phyloP scores from a whole-genome alignment of 2,888 invertebrate genomes.

The Cryptus armator region DNA sequence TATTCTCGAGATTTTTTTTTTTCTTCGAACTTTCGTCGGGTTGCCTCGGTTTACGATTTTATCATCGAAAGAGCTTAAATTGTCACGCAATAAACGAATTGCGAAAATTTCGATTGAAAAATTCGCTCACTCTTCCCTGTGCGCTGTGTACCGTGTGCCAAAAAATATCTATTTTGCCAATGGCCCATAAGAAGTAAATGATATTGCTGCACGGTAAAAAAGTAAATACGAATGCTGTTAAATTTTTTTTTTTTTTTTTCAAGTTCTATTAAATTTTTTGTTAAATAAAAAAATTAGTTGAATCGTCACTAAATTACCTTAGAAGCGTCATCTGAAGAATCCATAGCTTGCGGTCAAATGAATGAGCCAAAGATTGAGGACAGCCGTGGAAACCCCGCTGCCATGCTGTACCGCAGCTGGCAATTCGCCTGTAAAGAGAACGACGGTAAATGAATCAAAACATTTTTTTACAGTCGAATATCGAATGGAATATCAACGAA shows the following conservation, averaged over 20 bases:
- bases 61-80: conserved; percentile 5
- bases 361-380: conserved; percentile 84
- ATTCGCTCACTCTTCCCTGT: not conserved
- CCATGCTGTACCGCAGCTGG: conserved; percentile 85
- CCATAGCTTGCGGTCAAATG: conserved; percentile 83
- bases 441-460: not conserved
- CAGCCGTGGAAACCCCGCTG: conserved; percentile 83
- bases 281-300: not conserved
- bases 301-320: conserved; percentile 76
- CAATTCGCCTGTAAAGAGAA: conserved; percentile 82
- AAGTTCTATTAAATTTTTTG: not conserved
- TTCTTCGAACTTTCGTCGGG: not conserved
- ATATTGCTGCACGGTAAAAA: no score
- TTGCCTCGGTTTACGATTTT: not conserved
- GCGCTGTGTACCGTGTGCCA: no score
- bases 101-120: not conserved
- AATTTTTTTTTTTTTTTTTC: not conserved
- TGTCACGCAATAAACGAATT: conserved; percentile 15
- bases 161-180: no score
- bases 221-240: not conserved
- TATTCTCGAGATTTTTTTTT: conserved; percentile 48
- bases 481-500: no score
- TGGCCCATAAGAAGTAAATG: no score
- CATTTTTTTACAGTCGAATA: not conserved
- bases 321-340: conserved; percentile 84